Conservation (phyloP, 2,113 vertebrate species). For the Engystomops pustulosus region DNA sequence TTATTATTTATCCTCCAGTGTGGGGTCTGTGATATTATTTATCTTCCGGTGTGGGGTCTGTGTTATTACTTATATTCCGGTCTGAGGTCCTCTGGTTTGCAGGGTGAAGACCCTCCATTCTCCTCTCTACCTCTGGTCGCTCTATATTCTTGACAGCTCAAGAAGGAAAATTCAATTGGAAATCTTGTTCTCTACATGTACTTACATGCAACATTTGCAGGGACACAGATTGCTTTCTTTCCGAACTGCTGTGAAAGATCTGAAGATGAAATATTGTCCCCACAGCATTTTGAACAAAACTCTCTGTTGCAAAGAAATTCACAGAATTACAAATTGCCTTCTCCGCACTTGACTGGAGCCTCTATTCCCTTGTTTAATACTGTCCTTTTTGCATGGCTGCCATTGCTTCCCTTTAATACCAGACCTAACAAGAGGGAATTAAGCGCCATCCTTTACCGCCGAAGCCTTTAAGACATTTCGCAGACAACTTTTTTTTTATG, state of each 20-base stretch:
- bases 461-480: conserved; percentile 40
- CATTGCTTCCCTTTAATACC: conserved; percentile 51
- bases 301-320: conserved; percentile 55
- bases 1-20: no score
- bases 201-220: background rate
- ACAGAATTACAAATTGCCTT: conserved; percentile 58
- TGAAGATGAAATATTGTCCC: conserved; percentile 57
- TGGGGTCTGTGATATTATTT: no score
- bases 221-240: conserved; percentile 26
- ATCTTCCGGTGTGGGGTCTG: no score
- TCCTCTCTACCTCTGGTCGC: background rate
- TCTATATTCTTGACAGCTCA: background rate
- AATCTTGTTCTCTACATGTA: background rate
- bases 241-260: conserved; percentile 32
- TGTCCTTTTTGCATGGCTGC: conserved; percentile 59
- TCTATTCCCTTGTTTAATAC: conserved; percentile 54
- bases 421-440: conserved; percentile 59
- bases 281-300: conserved; percentile 42
- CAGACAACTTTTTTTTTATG: background rate
- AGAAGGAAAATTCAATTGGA: background rate
- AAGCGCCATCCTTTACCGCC: conserved; percentile 43
- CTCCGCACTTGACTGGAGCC: conserved; percentile 53
- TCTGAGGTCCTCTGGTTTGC: background rate
- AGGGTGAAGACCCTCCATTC: background rate
- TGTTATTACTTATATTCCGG: no score